phyloP scores from a whole-genome alignment of 1,140 invertebrate genomes.

The Alviniconcha marisindica region DNA sequence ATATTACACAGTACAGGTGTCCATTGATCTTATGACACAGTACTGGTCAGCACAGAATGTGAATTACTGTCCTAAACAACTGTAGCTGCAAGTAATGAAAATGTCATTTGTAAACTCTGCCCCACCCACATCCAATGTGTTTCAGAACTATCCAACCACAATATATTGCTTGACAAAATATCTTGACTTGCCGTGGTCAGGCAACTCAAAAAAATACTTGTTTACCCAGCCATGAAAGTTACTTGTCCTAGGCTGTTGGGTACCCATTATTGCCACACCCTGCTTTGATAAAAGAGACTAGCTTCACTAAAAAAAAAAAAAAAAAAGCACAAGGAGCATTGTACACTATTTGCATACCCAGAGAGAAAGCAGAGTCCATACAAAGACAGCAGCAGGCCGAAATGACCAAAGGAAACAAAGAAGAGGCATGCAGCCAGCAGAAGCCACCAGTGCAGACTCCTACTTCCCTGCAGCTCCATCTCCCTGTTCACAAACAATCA shows the following conservation, averaged over 20 bases:
- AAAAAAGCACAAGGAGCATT: too few species aligned
- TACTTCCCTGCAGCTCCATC: conserved; percentile 46
- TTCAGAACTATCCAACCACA: too few species aligned
- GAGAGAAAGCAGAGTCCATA: conserved; percentile 50
- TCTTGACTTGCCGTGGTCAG: background rate
- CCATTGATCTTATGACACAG: too few species aligned
- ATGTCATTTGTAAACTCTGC: too few species aligned
- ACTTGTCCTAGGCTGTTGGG: background rate
- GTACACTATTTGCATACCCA: conserved; percentile 51
- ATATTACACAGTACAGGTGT: too few species aligned
- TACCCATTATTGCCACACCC: background rate
- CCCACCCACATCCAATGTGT: too few species aligned
- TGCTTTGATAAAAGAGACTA: too few species aligned
- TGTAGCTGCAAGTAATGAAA: too few species aligned
- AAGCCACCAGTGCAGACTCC: conserved; percentile 54
- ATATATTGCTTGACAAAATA: background rate
- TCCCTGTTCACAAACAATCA: conserved; percentile 42
- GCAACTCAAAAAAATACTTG: background rate
- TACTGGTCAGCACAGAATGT: too few species aligned
- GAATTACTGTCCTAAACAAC: too few species aligned
- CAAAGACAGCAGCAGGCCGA: conserved; percentile 48
- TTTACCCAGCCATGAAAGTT: background rate
- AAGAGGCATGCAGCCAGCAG: conserved; percentile 55
- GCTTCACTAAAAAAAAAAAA: background rate
- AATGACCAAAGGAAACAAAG: conserved; percentile 53